phyloP scores from a whole-genome alignment of 2,888 invertebrate species.

The Chrysopilus asiliformis region DNA sequence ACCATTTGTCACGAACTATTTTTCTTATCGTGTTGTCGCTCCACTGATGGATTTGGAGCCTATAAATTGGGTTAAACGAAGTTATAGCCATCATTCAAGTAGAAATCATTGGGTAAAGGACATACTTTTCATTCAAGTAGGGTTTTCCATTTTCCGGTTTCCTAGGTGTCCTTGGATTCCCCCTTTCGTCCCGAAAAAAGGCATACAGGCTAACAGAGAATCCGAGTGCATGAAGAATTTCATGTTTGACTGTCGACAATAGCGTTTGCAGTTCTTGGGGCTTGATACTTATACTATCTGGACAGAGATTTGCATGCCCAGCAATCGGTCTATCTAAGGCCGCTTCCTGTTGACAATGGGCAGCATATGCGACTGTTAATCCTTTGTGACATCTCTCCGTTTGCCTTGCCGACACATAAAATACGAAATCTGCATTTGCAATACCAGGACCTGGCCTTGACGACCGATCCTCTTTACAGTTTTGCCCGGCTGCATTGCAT shows the following conservation, averaged over 20 bases:
- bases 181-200: conserved; percentile 76
- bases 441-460: conserved; percentile 53
- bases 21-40: conserved; percentile 75
- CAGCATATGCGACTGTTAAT: conserved; percentile 91
- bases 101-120: too few relatives aligned
- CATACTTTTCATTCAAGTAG: conserved; percentile 72
- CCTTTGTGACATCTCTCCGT: conserved; percentile 86
- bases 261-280: conserved; percentile 81
- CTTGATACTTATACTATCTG: conserved; percentile 82
- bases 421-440: conserved; percentile 79
- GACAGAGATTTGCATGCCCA: conserved; percentile 97
- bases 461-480: conserved; percentile 49
- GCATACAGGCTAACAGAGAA: conserved; percentile 95
- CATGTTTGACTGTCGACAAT: conserved; percentile 94
- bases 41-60: conserved; percentile 88
- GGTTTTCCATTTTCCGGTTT: conserved; percentile 79
- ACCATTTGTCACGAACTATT: conserved; percentile 59
- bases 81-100: too few relatives aligned
- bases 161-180: conserved; percentile 71
- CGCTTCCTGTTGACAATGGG: conserved; percentile 95
- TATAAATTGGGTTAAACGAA: too few relatives aligned
- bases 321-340: conserved; percentile 94
- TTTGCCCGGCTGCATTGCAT: conserved; percentile 75
- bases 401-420: conserved; percentile 91
- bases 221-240: conserved; percentile 93